Base-by-base conservation (phyloP, 2,888 invertebrate species). In the Eremobia ochroleuca region DNA sequence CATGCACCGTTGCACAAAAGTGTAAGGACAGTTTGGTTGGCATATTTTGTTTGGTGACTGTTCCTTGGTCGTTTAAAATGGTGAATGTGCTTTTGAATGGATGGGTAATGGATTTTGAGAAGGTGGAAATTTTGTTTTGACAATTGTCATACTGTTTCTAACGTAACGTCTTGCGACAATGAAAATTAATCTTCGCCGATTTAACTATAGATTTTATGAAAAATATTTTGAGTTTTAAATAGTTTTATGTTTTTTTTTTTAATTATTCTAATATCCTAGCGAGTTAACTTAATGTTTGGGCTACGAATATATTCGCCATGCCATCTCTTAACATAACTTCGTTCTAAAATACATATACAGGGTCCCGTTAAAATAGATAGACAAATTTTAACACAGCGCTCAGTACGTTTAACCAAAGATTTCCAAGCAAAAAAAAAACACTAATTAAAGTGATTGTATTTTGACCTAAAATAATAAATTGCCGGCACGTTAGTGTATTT, bases 1-100 rank as follows among this genome's bases (percentile, higher is more conserved):
- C 85, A 89, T 90, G 90, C 92, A 91, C 90, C 92, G 91, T 92
- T 93, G 92, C 90, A 92, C 90, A 91, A 90, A 88, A 79, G 86
- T 85, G 89, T 85, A 34, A 67, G 75, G 78, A 81, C 83, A 77
- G 75, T 81, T 82, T 72, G 80, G 28, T 34, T 80, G 82, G 79
- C 76, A 70, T 79, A n/a, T n/a, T n/a, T 81, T 85, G 70, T 79
- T 43, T 58, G 61, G 37, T 73, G 76, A n/a, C 34, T 79, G 69
- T 28, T 62, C 62, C 55, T 69, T 78, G 84, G 86, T 15, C 81
- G 34, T 76, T 77, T 76, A 84, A 85, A 85, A 85, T 73, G 69
- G 61, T 77, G 89, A 88, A 88, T 85, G 85, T 85, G 34, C 13
- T 49, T 49, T 52, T 21, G 13, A 34, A 58, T n/a, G 18, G 28